Base-by-base conservation (phyloP, 2,888 invertebrate genomes). In the Ormia ochracea region DNA sequence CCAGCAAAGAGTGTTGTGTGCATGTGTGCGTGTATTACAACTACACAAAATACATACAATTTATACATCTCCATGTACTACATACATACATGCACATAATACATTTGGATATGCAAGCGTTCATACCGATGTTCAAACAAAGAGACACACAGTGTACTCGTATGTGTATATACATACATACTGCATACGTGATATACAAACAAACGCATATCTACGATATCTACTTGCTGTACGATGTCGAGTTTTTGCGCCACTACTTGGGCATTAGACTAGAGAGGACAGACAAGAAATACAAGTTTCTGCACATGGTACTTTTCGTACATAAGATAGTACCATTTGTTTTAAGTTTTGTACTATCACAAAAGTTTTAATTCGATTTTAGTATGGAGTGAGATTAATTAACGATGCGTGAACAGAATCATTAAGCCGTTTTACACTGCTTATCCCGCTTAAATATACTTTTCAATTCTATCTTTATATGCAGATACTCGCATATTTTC, bases 181-280 rank as follows among this genome's bases (percentile, higher is more conserved):
- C n/a, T n/a, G n/a, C n/a, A n/a, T 38, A 26, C 36, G 23, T 26
- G 9, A 56, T 59, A 38, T 17, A 61, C 75, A 58, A 17, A 81
- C 81, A 82, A 54, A 59, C 61, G 65, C 28, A 66, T 65, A 75
- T 66, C 81, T 68, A 65, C 70, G 58, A 83, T 84, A 74, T 74
- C 69, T 79, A 80, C 80, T 80, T 76, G 76, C 80, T 76, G 36
- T 80, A 72, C 76, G 63, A 68, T 56, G 75, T 54, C 43, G 76
- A 80, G 72, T 80, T 80, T 68, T 76, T 72, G 72, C 76, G 75
- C 66, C 72, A 76, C 72, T 76, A 56, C 76, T 50, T 36, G 68
- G 61, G 38, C 19, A 36, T 45, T n/a, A n/a, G 12, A 77, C n/a
- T 31, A 38, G 69, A 17, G 48, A 54, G 17, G 61, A n/a, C 14